phyloP scores from a whole-genome alignment of 2,113 vertebrate genomes.

The Numenius arquata region DNA sequence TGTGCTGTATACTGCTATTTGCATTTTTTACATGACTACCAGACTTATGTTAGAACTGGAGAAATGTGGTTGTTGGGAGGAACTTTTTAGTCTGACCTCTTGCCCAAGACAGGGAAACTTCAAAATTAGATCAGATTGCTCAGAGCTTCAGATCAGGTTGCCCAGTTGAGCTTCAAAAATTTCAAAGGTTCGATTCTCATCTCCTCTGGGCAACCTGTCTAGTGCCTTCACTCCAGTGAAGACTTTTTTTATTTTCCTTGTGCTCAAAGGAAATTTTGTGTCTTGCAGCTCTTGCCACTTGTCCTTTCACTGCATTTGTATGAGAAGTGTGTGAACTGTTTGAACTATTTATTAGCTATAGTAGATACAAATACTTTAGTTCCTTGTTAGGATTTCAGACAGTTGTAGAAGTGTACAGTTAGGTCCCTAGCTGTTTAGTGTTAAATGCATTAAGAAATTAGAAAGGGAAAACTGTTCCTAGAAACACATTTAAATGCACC shows the following conservation, averaged over 20 bases:
- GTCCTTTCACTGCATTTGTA: neutral
- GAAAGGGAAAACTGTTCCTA: neutral
- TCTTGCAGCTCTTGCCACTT: neutral
- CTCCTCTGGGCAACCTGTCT: neutral
- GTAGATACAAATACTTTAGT: neutral
- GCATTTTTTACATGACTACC: neutral
- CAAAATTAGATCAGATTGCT: neutral
- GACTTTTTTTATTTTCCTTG: neutral
- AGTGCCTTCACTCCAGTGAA: neutral
- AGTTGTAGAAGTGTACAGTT: neutral
- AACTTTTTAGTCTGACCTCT: neutral
- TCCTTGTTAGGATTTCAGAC: neutral
- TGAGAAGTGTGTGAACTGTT: neutral
- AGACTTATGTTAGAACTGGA: neutral
- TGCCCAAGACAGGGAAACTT: neutral
- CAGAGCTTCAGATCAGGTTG: neutral
- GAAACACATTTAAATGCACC: neutral
- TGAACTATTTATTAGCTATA: neutral
- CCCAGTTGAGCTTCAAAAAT: neutral
- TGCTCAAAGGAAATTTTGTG: neutral
- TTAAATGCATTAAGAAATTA: neutral
- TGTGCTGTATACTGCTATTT: neutral
- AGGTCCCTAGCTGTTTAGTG: neutral
- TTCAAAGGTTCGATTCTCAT: neutral
- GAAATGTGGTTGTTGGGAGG: neutral